Evolutionary conservation across 2,797 vertebrate genomes (phyloP).

Genomic region (Graptemys geographica): DNA sequence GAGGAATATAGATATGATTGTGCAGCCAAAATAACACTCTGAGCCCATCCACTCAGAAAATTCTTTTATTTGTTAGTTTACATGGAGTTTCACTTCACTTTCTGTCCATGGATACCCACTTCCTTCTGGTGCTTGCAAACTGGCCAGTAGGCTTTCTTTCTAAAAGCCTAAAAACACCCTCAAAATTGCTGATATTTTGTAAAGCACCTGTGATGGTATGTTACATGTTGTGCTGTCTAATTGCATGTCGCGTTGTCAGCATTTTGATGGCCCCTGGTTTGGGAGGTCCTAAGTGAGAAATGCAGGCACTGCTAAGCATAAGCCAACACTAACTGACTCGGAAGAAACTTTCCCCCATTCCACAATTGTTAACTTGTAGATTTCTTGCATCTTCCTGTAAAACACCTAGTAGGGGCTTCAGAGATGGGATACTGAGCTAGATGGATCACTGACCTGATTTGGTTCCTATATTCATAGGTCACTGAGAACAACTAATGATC

Average conservation of each 20-base stretch:
- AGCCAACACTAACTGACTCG: neutral
- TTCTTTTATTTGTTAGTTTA: neutral
- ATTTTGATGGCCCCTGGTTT: neutral
- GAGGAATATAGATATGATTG: neutral
- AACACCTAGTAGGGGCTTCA: neutral
- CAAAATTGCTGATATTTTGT: neutral
- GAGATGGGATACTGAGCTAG: neutral
- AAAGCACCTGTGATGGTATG: rapidly evolving
- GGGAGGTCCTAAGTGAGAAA: neutral
- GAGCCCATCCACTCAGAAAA: neutral
- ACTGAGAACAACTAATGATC: neutral
- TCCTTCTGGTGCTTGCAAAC: neutral
- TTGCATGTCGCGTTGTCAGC: neutral
- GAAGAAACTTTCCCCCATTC: neutral
- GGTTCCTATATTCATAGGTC: neutral
- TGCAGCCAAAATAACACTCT: neutral
- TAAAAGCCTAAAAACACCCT: neutral
- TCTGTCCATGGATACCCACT: neutral
- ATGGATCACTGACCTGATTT: neutral
- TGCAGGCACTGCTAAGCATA: neutral
- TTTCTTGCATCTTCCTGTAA: neutral
- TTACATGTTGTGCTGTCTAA: neutral
- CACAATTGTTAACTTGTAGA: neutral
- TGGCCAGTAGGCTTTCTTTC: neutral
- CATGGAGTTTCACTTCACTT: neutral